Evolutionary conservation across 2,888 invertebrate genomes (phyloP).

Genomic region (Drosophila algonquin): DNA sequence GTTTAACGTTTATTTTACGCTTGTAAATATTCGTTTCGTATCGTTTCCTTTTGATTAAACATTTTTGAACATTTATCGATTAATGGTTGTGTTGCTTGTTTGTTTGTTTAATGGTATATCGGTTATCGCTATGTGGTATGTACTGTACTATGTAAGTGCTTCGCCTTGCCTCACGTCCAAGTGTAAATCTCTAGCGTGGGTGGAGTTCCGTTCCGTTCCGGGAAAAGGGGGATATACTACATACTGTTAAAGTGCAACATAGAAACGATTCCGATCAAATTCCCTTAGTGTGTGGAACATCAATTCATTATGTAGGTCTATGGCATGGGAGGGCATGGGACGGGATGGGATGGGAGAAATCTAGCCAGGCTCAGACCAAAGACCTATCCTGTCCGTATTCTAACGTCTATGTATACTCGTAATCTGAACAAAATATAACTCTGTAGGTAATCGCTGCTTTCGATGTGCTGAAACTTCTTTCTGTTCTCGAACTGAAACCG

Average conservation of each 20-base stretch:
- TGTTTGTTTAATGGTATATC: slow-evolving; percentile 41
- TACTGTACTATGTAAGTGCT: slow-evolving; percentile 30
- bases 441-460: slow-evolving; percentile 44
- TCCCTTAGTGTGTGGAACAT: not conserved
- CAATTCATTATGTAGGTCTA: not conserved
- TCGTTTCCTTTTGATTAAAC: slow-evolving; percentile 47
- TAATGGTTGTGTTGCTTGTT: slow-evolving; percentile 18
- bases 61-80: slow-evolving; percentile 40
- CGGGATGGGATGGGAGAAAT: not conserved
- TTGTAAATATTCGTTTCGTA: slow-evolving; percentile 37
- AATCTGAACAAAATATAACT: slow-evolving; percentile 31
- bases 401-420: not conserved
- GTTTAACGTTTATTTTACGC: slow-evolving; percentile 48
- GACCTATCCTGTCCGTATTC: slow-evolving; percentile 13
- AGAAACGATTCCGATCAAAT: not conserved
- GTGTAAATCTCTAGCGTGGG: not conserved
- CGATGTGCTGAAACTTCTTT: slow-evolving; percentile 65
- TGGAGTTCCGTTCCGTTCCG: not conserved
- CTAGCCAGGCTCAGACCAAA: slow-evolving; percentile 25
- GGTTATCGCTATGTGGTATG: slow-evolving; percentile 37
- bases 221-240: not conserved
- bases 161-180: slow-evolving; percentile 20
- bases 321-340: not conserved
- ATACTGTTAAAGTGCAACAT: not conserved
- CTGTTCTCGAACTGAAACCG: slow-evolving; percentile 67